These are phyloP conservation scores for Caenorhabditis sp. DNA, from an alignment of 2,888 invertebrate genomes.

Conservation along the genomic window DNA sequence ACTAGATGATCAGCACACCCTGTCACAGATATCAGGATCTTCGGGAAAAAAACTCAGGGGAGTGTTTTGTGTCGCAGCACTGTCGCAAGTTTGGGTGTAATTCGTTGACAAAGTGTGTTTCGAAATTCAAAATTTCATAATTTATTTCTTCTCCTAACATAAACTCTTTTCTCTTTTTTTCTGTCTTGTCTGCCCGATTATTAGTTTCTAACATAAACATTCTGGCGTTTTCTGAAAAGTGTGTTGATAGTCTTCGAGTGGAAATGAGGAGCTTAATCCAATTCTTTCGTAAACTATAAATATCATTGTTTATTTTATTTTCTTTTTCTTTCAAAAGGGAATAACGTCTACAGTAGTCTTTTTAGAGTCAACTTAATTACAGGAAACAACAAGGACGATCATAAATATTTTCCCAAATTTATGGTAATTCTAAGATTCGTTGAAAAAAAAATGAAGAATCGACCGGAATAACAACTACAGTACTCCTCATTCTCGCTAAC, in stretches of 20 bases:
- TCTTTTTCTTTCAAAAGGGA: not conserved
- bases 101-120: too few relatives aligned
- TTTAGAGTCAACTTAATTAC: not conserved
- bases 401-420: not conserved
- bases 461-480: not conserved
- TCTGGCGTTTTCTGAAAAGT: not conserved
- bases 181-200: not conserved
- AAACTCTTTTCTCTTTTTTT: not conserved
- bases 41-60: too few relatives aligned
- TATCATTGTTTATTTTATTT: not conserved
- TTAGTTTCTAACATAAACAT: slow-evolving; percentile 1
- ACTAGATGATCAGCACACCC: too few relatives aligned
- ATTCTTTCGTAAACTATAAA: not conserved
- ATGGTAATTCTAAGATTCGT: not conserved
- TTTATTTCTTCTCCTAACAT: not conserved
- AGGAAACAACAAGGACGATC: not conserved
- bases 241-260: too few relatives aligned
- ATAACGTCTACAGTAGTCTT: not conserved
- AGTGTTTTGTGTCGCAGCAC: too few relatives aligned
- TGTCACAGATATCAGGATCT: too few relatives aligned
- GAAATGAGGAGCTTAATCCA: not conserved
- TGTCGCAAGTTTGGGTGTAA: too few relatives aligned
- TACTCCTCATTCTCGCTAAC: not conserved
- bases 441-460: too few relatives aligned
- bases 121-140: too few relatives aligned